phyloP scores from a whole-genome alignment of 2,888 invertebrate species.

The Ellobium chinense region DNA sequence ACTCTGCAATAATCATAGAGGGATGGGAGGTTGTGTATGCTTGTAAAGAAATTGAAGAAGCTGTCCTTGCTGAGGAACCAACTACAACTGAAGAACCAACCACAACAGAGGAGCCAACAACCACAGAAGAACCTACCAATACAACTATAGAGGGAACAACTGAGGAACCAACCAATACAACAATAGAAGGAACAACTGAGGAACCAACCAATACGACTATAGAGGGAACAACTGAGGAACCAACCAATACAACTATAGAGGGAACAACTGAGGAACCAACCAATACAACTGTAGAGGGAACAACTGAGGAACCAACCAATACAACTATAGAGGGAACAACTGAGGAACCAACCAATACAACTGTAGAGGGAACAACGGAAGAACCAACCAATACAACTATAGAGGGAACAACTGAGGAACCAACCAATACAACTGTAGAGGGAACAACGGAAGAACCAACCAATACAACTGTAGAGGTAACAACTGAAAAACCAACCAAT shows the following conservation, averaged over 20 bases:
- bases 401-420: constrained; percentile 13
- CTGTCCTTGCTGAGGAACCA: constrained; percentile 42
- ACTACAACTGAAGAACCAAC: constrained; percentile 9
- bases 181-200: constrained; percentile 1
- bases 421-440: constrained; percentile 10
- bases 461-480: neutral
- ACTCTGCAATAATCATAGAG: constrained; percentile 52
- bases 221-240: neutral
- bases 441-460: constrained; percentile 8
- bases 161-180: neutral
- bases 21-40: constrained; percentile 54
- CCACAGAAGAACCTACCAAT: neutral
- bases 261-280: constrained; percentile 16
- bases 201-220: neutral
- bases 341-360: neutral
- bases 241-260: neutral
- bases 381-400: constrained; percentile 20
- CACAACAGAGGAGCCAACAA: constrained; percentile 7
- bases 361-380: constrained; percentile 16
- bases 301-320: constrained; percentile 14
- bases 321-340: constrained; percentile 10
- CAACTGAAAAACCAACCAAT: neutral
- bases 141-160: constrained; percentile 6
- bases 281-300: constrained; percentile 4
- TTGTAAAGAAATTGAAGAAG: constrained; percentile 49